These are phyloP conservation scores for Apoda limacodes DNA, from an alignment of 2,888 invertebrate genomes.

Conservation along the genomic window DNA sequence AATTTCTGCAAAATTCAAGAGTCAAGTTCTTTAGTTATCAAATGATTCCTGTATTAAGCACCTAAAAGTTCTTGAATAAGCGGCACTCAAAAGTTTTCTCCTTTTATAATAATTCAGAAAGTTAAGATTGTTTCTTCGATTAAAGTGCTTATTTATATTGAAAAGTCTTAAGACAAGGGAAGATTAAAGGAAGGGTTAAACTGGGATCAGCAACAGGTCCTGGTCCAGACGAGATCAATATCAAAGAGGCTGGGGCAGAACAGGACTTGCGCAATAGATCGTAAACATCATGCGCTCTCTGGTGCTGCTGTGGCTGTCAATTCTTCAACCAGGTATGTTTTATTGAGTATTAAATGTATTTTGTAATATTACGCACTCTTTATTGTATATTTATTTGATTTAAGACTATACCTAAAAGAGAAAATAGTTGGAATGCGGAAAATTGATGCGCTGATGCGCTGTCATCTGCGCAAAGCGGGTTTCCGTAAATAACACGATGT, in stretches of 20 bases:
- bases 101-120: conserved; percentile 53
- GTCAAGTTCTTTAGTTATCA: conserved; percentile 17
- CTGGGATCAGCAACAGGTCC: conserved; percentile 56
- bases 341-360: conserved; percentile 18
- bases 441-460: too few relatives aligned
- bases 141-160: conserved; percentile 38
- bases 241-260: conserved; percentile 51
- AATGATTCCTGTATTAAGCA: too few relatives aligned
- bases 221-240: conserved; percentile 50
- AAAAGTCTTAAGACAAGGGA: conserved; percentile 23
- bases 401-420: too few relatives aligned
- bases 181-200: conserved; percentile 31
- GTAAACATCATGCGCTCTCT: conserved; percentile 52
- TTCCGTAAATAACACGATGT: too few relatives aligned
- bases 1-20: conserved; percentile 17
- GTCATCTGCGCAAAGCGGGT: too few relatives aligned
- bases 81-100: conserved; percentile 39
- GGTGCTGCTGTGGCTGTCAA: conserved; percentile 47
- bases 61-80: background rate
- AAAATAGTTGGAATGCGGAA: too few relatives aligned
- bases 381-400: too few relatives aligned
- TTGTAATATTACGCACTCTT: background rate
- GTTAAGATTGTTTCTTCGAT: conserved; percentile 58
- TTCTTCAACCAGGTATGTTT: conserved; percentile 53
- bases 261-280: conserved; percentile 51